These are phyloP conservation scores for Abrostola tripartita DNA, from an alignment of 2,888 invertebrate genomes.

Conservation along the genomic window DNA sequence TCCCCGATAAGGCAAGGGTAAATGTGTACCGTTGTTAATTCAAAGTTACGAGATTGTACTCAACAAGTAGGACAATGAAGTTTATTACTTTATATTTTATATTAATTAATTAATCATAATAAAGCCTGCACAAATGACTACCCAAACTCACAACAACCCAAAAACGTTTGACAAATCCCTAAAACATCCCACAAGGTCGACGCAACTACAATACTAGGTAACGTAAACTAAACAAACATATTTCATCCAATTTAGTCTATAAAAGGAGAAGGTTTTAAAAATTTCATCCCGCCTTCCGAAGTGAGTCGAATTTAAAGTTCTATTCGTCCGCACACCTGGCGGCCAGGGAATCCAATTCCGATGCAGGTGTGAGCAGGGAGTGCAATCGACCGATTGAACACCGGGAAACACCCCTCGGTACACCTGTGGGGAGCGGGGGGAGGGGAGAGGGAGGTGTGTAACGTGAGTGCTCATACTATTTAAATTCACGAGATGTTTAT, in stretches of 20 bases:
- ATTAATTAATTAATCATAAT: no score
- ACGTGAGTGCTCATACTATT: constrained; percentile 9
- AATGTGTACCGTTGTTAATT: no score
- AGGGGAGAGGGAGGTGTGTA: constrained; percentile 18
- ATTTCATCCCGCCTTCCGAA: constrained; percentile 11
- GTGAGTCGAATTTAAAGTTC: constrained; percentile 34
- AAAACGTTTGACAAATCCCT: not conserved
- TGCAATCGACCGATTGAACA: constrained; percentile 34
- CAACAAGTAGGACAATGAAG: no score
- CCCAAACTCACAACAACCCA: no score
- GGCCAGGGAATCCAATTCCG: constrained; percentile 40
- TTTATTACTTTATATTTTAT: no score
- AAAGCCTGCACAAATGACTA: no score
- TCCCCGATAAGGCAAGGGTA: no score
- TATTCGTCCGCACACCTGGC: constrained; percentile 19
- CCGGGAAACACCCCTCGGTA: constrained; percentile 25
- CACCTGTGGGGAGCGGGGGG: constrained; percentile 5
- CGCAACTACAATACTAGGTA: not conserved
- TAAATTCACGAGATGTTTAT: constrained; percentile 9
- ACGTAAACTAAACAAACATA: not conserved
- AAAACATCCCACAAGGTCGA: not conserved
- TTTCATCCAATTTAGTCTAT: not conserved
- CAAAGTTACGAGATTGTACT: no score
- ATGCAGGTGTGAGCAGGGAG: constrained; percentile 43
- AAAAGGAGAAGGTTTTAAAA: not conserved